Percentiles rank a stretch among this genome's conserved stretches.
These are phyloP conservation scores for Forbesichthys papilliferus DNA, from an alignment of 2,113 vertebrate species.

Conservation along the genomic window DNA sequence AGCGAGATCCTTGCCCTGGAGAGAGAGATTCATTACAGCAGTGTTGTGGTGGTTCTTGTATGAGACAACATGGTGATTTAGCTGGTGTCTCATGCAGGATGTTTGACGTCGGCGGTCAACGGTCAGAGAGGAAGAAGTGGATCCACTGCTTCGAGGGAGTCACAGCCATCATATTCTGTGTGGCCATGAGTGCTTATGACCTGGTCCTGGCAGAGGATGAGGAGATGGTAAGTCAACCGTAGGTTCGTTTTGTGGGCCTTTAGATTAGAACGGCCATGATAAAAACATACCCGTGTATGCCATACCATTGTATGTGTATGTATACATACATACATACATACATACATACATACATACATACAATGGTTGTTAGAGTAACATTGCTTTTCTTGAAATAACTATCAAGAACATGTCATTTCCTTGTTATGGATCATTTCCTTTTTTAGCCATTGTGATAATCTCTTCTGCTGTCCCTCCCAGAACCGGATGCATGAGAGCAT, in stretches of 20 bases:
- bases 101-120: slow-evolving; percentile 93
- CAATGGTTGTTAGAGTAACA: too few species aligned
- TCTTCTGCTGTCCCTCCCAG: slow-evolving; percentile 67
- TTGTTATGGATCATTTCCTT: slow-evolving; percentile 28
- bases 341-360: not conserved
- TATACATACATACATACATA: not conserved
- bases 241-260: not conserved
- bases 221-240: slow-evolving; percentile 87
- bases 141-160: slow-evolving; percentile 99
- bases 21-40: slow-evolving; percentile 3
- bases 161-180: slow-evolving; percentile 98
- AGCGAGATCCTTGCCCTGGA: not conserved
- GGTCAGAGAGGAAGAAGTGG: slow-evolving; percentile 94
- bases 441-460: slow-evolving; percentile 29
- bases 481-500: slow-evolving; percentile 99
- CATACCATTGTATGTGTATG: too few species aligned
- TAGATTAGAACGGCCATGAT: too few species aligned
- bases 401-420: not conserved
- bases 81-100: slow-evolving; percentile 78
- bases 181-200: slow-evolving; percentile 96
- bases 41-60: too few species aligned
- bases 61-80: slow-evolving; percentile 4
- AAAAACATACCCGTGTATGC: too few species aligned
- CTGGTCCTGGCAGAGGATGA: slow-evolving; percentile 97
- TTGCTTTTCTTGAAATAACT: too few species aligned